Base-by-base conservation (phyloP, 2,797 vertebrate species). In the Gadopsis marmoratus region DNA sequence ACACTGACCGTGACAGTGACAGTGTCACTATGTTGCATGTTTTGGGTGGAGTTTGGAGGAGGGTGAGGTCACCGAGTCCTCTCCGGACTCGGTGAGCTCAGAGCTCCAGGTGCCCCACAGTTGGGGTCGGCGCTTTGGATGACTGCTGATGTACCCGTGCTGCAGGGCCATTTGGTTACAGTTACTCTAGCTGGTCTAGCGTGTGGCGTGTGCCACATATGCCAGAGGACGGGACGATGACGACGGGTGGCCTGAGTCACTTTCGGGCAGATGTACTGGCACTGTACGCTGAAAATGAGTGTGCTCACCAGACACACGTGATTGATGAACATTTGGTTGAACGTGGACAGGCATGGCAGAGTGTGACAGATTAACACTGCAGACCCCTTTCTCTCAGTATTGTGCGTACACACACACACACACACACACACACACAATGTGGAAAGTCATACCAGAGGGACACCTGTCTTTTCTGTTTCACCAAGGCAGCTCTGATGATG, bases 341-440 rank as follows among this genome's bases (percentile, higher is more conserved):
- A 51, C 8, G 2, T 59, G 50, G 88, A 89, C 84, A 79, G 70
- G 53, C 88, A 74, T 48, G 76, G 81, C 60, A 59, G 82, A 76
- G 74, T 82, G 76, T 86, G 87, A 89, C 81, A 67, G 84, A 90
- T 90, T 77, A 87, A 84, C 75, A 71, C 75, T 29, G 69, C 56
- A 74, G 69, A 78, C 69, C 65, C 33, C 53, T 60, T 76, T 71
- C 64, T 65, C 60, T 80, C 60, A 19, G 55, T 67, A 31, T 47
- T 43, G 62, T 37, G 26, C 47, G 16, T 55, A 37, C 47, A 48
- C 50, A 39, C 59, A 61, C 59, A 26, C 70, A 58, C 56, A 58
- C 37, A 45, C 74, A 63, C 51, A 67, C 45, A 60, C 48, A 29
- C 23, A 54, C 16, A 64, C 55, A 56, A 26, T 56, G 48, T 23